A percentile compares a stretch with the other conserved stretches of the same genome.
These are phyloP conservation scores for Heliconius cydno DNA, from an alignment of 2,888 invertebrate species.

Conservation along the genomic window DNA sequence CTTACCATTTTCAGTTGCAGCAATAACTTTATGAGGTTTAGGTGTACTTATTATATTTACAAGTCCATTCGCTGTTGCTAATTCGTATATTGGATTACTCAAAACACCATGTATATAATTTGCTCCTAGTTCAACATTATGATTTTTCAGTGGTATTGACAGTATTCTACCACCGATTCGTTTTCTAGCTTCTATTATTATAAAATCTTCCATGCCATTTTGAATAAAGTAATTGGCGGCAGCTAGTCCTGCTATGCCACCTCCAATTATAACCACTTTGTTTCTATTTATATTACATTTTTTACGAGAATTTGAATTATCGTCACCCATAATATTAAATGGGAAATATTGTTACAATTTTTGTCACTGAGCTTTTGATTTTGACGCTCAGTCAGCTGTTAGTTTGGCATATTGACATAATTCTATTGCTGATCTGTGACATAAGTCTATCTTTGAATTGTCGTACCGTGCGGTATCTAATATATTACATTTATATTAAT, in stretches of 20 bases:
- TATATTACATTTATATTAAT: not conserved
- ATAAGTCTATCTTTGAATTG: not conserved
- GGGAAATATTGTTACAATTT: constrained; percentile 61
- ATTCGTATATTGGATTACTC: constrained; percentile 94
- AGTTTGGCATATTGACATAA: constrained; percentile 42
- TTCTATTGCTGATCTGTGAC: constrained; percentile 13
- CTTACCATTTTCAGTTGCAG: constrained; percentile 94
- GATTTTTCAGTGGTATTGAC: constrained; percentile 86
- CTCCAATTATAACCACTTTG: constrained; percentile 92
- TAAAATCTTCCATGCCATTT: constrained; percentile 90
- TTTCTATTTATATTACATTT: constrained; percentile 80
- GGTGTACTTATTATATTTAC: constrained; percentile 93
- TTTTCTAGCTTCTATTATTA: constrained; percentile 91
- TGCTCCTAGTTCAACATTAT: constrained; percentile 93
- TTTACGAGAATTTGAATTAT: constrained; percentile 79
- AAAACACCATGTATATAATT: constrained; percentile 97
- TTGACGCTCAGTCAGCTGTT: constrained; percentile 70
- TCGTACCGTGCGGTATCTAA: not conserved
- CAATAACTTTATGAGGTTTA: constrained; percentile 94
- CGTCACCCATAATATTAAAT: constrained; percentile 80
- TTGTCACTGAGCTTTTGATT: constrained; percentile 67
- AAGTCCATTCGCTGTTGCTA: constrained; percentile 92
- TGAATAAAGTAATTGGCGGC: constrained; percentile 92
- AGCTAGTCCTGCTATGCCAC: constrained; percentile 92
- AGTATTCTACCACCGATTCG: constrained; percentile 92